phyloP scores from a whole-genome alignment of 2,888 invertebrate species.

The Esperia sulphurella region DNA sequence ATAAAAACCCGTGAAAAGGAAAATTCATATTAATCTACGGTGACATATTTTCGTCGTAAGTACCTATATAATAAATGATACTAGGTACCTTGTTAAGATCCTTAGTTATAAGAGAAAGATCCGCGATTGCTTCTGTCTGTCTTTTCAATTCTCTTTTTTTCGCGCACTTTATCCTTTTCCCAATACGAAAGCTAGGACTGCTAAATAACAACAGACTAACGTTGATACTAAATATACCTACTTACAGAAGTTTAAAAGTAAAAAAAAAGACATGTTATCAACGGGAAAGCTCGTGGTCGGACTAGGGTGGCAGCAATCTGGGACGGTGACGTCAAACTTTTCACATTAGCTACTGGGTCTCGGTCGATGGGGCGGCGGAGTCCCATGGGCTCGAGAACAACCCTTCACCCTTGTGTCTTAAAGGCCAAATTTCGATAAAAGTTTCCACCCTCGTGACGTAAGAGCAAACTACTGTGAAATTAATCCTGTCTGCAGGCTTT shows the following conservation, averaged over 20 bases:
- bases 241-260: background rate
- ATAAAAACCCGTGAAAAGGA: too few species aligned
- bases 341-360: slow-evolving; percentile 67
- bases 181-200: too few species aligned
- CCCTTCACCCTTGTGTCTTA: slow-evolving; percentile 23
- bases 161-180: too few species aligned
- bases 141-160: too few species aligned
- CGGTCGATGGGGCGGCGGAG: slow-evolving; percentile 40
- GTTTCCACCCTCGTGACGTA: slow-evolving; percentile 29
- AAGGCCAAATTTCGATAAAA: slow-evolving; percentile 38
- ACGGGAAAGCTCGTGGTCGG: slow-evolving; percentile 13
- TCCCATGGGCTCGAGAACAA: slow-evolving; percentile 26
- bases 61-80: too few species aligned
- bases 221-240: too few species aligned
- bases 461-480: slow-evolving; percentile 42
- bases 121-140: too few species aligned
- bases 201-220: too few species aligned
- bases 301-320: slow-evolving; percentile 30
- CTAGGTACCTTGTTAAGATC: too few species aligned
- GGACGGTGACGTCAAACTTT: slow-evolving; percentile 68
- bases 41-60: too few species aligned
- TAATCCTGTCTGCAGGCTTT: slow-evolving; percentile 35
- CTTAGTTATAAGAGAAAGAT: too few species aligned
- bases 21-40: too few species aligned
- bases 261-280: background rate